Evolutionary conservation across 2,888 invertebrate genomes (phyloP).

Genomic region (Mamestra brassicae): DNA sequence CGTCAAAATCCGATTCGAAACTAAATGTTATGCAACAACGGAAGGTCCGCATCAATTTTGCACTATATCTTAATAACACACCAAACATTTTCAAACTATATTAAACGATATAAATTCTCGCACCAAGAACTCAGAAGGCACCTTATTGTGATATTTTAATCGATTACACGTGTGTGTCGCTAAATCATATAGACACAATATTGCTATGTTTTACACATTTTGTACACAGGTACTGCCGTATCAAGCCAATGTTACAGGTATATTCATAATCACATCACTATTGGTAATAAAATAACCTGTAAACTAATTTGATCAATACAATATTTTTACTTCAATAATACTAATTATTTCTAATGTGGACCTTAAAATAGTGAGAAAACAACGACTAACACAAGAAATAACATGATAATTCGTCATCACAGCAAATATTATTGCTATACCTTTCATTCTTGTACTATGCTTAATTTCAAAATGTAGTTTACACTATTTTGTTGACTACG

Average conservation of each 20-base stretch:
- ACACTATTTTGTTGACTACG: constrained; percentile 47
- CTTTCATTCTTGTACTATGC: constrained; percentile 57
- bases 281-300: constrained; percentile 19
- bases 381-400: constrained; percentile 53
- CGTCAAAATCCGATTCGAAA: constrained; percentile 15
- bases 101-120: constrained; percentile 60
- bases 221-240: constrained; percentile 8
- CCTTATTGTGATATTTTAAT: constrained; percentile 62
- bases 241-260: not conserved
- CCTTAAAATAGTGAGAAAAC: constrained; percentile 74
- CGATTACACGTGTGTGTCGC: constrained; percentile 15
- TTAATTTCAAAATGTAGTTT: constrained; percentile 51
- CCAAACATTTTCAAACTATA: constrained; percentile 44
- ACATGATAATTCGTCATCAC: constrained; percentile 56
- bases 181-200: constrained; percentile 30
- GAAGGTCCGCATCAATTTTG: constrained; percentile 8
- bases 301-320: constrained; percentile 56
- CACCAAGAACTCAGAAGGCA: constrained; percentile 76
- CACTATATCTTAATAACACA: constrained; percentile 32
- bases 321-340: constrained; percentile 66
- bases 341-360: constrained; percentile 72
- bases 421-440: constrained; percentile 62
- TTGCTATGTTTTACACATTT: constrained; percentile 29
- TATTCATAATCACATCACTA: not conserved
- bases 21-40: constrained; percentile 19